Percentiles rank a stretch among this genome's conserved stretches.
Conservation (phyloP, 2,888 invertebrate species). For the Hanleya hanleyi region DNA sequence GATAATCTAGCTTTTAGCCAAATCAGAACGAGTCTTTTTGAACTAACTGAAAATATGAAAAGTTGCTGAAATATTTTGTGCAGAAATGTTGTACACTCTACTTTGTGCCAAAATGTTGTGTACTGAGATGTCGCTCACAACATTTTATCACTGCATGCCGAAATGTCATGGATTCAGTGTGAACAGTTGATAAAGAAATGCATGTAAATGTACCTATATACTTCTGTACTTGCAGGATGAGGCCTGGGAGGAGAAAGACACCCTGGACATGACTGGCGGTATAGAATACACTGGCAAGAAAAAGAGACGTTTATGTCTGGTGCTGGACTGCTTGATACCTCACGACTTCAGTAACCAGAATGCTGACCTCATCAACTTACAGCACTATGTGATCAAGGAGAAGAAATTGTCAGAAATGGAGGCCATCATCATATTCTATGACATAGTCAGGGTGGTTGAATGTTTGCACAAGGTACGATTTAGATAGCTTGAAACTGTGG, state of each 20-base stretch:
- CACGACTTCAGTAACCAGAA: slow-evolving; percentile 79
- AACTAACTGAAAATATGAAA: too few species aligned
- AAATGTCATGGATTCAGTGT: background rate
- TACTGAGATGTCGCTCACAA: too few species aligned
- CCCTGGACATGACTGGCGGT: slow-evolving; percentile 72
- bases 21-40: too few species aligned
- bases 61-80: too few species aligned
- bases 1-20: too few species aligned
- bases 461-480: slow-evolving; percentile 82
- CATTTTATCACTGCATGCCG: too few species aligned
- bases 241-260: slow-evolving; percentile 80
- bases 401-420: slow-evolving; percentile 84
- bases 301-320: slow-evolving; percentile 79
- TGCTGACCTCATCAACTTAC: slow-evolving; percentile 69
- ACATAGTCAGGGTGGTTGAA: slow-evolving; percentile 83
- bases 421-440: slow-evolving; percentile 83
- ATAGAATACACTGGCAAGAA: slow-evolving; percentile 69
- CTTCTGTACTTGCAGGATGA: slow-evolving; percentile 81
- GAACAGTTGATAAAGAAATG: background rate
- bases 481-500: too few species aligned
- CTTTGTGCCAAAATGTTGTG: too few species aligned
- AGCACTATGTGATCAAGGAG: slow-evolving; percentile 83
- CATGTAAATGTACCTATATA: background rate
- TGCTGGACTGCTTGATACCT: slow-evolving; percentile 83
- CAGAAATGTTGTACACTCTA: too few species aligned